Evolutionary conservation across 2,113 vertebrate genomes (phyloP).

Genomic region (Hippocampus guttulatus): DNA sequence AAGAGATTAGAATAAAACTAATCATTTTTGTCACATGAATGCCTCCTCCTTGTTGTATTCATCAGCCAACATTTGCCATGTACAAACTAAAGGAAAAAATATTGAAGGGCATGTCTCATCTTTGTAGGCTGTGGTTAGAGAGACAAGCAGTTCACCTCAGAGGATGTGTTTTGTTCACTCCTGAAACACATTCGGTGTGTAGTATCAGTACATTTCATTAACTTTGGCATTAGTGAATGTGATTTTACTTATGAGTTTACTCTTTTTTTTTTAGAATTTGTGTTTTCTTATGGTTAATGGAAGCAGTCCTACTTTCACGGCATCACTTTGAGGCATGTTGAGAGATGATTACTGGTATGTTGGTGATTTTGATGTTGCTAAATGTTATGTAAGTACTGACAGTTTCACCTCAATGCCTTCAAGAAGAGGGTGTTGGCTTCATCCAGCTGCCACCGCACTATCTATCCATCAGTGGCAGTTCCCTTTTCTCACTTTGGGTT

Average conservation of each 20-base stretch:
- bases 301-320: neutral
- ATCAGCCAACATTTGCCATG: slow-evolving; percentile 25
- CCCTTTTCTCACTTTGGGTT: slow-evolving; percentile 52
- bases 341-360: neutral
- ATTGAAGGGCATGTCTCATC: slow-evolving; percentile 54
- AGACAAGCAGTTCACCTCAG: neutral
- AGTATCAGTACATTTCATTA: slow-evolving; percentile 24
- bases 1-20: slow-evolving; percentile 45
- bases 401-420: slow-evolving; percentile 47
- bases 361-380: neutral
- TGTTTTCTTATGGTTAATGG: neutral
- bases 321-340: neutral
- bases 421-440: slow-evolving; percentile 49
- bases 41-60: slow-evolving; percentile 11
- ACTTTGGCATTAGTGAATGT: neutral
- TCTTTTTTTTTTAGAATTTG: neutral
- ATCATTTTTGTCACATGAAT: slow-evolving; percentile 5
- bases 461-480: slow-evolving; percentile 62
- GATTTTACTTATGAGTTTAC: neutral
- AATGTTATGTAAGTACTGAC: slow-evolving; percentile 20
- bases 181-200: neutral
- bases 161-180: neutral
- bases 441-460: slow-evolving; percentile 59
- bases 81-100: slow-evolving; percentile 34
- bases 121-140: slow-evolving; percentile 51